phyloP scores from a whole-genome alignment of 2,888 invertebrate species.

The Esperia sulphurella region DNA sequence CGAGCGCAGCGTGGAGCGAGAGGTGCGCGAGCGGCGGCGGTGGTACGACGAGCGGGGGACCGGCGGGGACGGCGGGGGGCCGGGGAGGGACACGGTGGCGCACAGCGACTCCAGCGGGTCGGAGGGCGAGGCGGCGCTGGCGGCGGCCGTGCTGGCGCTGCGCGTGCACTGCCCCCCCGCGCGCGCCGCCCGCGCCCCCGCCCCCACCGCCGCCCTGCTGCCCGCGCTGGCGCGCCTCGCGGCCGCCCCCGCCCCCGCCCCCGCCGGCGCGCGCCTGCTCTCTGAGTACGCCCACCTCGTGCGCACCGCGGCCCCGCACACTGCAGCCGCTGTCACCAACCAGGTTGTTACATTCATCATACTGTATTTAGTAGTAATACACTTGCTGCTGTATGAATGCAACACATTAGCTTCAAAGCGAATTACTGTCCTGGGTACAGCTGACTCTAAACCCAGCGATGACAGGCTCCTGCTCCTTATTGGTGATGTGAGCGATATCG shows the following conservation, averaged over 20 bases:
- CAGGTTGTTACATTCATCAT: background rate
- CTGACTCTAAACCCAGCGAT: no score
- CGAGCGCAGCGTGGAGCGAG: conserved; percentile 5
- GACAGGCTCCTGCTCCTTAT: no score
- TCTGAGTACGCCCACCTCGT: conserved; percentile 2
- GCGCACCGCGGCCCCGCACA: background rate
- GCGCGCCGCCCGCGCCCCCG: conserved; percentile 3
- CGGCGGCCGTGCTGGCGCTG: conserved; percentile 26
- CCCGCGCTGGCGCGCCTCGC: conserved; percentile 17
- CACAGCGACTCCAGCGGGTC: conserved; percentile 30
- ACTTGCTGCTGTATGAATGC: background rate
- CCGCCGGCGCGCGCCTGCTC: conserved; percentile 3
- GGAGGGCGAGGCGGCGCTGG: conserved; percentile 34
- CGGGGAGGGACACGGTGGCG: background rate
- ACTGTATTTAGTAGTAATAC: no score
- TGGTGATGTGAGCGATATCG: no score
- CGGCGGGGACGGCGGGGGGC: conserved; percentile 4
- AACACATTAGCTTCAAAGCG: background rate
- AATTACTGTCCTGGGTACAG: no score
- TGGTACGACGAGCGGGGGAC: conserved; percentile 2
- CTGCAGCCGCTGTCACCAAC: background rate
- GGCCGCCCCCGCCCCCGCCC: conserved; percentile 4
- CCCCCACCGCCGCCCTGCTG: conserved; percentile 20
- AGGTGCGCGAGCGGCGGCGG: conserved; percentile 7
- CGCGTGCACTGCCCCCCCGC: conserved; percentile 13